phyloP scores from a whole-genome alignment of 2,888 invertebrate species.

The Sminthurinus aureus region DNA sequence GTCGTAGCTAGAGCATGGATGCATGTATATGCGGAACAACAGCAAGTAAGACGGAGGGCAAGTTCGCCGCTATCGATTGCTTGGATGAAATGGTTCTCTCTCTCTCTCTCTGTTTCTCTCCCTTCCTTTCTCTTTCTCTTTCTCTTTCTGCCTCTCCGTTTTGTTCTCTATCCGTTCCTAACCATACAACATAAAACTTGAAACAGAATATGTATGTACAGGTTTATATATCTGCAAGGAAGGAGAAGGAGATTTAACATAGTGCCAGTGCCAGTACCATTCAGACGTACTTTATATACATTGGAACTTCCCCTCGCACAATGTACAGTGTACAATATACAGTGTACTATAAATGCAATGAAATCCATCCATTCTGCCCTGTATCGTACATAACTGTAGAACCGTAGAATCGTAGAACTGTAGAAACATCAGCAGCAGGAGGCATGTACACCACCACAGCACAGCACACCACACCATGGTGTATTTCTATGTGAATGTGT shows the following conservation, averaged over 20 bases:
- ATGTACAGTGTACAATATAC: no score
- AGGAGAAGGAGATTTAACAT: background rate
- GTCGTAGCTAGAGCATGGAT: background rate
- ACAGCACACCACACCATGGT: no score
- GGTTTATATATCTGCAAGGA: no score
- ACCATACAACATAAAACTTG: no score
- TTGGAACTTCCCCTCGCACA: background rate
- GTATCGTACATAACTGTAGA: no score
- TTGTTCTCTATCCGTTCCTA: background rate
- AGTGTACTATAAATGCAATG: no score
- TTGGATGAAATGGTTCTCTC: slow-evolving; percentile 20
- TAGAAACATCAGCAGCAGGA: no score
- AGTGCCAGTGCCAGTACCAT: no score
- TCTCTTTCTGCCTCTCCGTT: background rate
- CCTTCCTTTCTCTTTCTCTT: background rate
- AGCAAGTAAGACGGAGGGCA: slow-evolving; percentile 49
- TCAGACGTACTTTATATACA: background rate
- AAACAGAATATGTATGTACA: no score
- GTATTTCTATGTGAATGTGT: background rate
- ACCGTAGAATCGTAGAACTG: no score
- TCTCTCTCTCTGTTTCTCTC: background rate
- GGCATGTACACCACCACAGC: background rate
- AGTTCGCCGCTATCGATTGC: slow-evolving; percentile 57
- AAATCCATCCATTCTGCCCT: no score
- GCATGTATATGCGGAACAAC: background rate